phyloP scores from a whole-genome alignment of 2,888 invertebrate species.

The Ophonus ardosiacus region DNA sequence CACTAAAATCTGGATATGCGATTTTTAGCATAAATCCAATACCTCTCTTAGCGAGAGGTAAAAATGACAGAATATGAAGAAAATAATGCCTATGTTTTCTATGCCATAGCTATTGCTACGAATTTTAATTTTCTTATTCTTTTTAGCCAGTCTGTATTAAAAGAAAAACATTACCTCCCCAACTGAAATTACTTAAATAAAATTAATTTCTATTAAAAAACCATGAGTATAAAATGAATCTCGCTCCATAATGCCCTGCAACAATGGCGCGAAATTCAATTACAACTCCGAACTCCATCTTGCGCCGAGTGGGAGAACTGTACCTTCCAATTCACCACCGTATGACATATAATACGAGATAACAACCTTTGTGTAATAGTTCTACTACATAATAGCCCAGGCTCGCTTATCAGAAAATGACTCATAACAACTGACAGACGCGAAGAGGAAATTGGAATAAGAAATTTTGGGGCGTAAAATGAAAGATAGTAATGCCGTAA shows the following conservation, averaged over 20 bases:
- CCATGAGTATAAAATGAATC: background rate
- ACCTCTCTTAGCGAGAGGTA: no score
- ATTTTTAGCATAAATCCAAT: no score
- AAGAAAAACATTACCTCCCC: no score
- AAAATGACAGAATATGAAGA: no score
- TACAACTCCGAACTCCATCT: constrained; percentile 10
- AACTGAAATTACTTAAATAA: no score
- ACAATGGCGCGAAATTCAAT: constrained; percentile 43
- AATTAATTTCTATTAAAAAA: background rate
- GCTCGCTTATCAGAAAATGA: constrained; percentile 84
- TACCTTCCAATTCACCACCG: constrained; percentile 73
- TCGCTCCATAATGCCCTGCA: background rate
- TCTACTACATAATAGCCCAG: constrained; percentile 77
- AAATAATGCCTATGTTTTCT: no score
- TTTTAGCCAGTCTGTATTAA: no score
- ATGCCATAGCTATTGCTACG: no score
- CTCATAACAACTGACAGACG: constrained; percentile 83
- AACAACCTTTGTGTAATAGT: constrained; percentile 76
- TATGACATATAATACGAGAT: constrained; percentile 76
- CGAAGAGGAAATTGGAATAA: constrained; percentile 83
- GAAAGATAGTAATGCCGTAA: constrained; percentile 87
- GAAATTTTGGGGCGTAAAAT: constrained; percentile 88
- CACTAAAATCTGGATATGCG: no score
- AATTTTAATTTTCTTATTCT: no score
- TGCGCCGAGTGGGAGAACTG: background rate